Base-by-base conservation (phyloP, 1,140 invertebrate species). In the Oedothorax gibbosus region DNA sequence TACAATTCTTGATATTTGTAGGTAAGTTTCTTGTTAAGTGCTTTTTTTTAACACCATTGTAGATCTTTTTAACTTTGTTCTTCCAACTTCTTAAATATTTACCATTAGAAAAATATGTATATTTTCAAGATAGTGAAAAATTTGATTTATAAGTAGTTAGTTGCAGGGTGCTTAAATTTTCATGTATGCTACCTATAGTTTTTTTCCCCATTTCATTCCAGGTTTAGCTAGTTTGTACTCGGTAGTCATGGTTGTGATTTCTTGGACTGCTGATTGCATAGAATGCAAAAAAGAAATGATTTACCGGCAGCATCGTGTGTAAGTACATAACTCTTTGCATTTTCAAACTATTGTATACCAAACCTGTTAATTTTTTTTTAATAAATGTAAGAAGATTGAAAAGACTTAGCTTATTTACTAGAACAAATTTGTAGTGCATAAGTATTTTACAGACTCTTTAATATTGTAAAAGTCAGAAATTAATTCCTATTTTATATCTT, bases 1-100 rank as follows among this genome's bases (percentile, higher is more conserved):
- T 98, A 87, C 96, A 97, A 89, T 98, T 98, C 91, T 91, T 98
- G 72, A 92, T 97, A 86, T 92, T 92, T 89, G 91, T 92, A 66
- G 92, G 91, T 90, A 88, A 89, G 89, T 89, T 72, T n/a, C 71
- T 60, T 49, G 68, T 89, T 68, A 64, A 86, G 86, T 89, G n/a
- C n/a, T n/a, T 85, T 85, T 86, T 86, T 62, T 14, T 64, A 64
- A n/a, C 49, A 20, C 0, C 12, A 54, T 18, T 76, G 21, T 49
- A 62, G 50, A 60, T 76, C 3, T 50, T 7, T 64, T 20, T 64
- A 7, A 1, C 15, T 76, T 15, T 77, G 21, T 21, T 49, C 5
- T 35, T 15, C 14, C 54, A 35, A 21, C 9, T 10, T 60, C 11
- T 57, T 57, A 75, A 73, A 12, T 0, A n/a, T n/a, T n/a, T n/a